phyloP scores from a whole-genome alignment of 30 jellyfish, hydroid and myxozoan genomes.

The Cassiopea andromeda region DNA sequence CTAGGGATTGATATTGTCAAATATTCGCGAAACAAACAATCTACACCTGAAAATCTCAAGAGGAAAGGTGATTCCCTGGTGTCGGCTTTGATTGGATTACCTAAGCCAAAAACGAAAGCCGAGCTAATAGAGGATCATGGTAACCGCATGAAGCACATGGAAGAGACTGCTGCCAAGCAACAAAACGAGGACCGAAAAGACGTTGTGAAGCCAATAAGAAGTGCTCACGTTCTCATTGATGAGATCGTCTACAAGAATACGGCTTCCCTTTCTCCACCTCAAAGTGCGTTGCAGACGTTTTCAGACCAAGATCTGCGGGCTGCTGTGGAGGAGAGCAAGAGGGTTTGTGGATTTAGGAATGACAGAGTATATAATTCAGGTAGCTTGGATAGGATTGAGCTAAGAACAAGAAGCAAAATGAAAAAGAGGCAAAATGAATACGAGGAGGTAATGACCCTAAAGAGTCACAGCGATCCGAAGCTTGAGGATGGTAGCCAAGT shows the following conservation, averaged over 20 bases:
- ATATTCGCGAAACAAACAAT: neutral
- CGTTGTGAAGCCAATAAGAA: neutral
- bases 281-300: neutral
- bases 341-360: neutral
- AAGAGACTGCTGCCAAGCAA: neutral
- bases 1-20: neutral
- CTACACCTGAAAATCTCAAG: neutral
- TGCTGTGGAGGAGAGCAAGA: neutral
- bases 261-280: neutral
- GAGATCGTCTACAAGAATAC: neutral
- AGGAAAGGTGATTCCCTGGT: neutral
- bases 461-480: conserved; percentile 34
- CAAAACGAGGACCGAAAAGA: neutral
- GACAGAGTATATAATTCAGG: neutral
- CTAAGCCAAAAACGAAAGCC: neutral
- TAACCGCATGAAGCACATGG: conserved; percentile 1
- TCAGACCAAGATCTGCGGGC: conserved; percentile 1
- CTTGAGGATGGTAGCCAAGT: neutral
- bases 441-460: neutral
- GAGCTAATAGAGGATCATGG: neutral
- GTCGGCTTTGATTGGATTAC: neutral
- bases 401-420: neutral
- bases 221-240: neutral
- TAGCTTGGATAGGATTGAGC: conserved; percentile 13
- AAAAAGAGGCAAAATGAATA: conserved; percentile 4